Percentiles rank a stretch among this genome's conserved stretches.
Conservation (phyloP, 2,113 vertebrate genomes). For the Camelus bactrianus region DNA sequence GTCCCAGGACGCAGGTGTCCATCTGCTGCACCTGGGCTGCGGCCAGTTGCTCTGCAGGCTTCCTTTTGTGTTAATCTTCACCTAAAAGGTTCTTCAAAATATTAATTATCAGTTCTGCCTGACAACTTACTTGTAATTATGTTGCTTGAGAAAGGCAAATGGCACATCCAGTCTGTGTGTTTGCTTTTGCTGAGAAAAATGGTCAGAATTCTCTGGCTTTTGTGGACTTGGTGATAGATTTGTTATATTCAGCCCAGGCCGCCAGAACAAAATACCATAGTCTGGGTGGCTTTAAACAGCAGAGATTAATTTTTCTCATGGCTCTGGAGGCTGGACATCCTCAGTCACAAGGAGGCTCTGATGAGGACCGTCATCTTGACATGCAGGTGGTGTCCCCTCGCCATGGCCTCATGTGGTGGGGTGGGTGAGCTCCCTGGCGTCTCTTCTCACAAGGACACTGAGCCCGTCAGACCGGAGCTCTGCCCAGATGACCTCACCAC, state of each 20-base stretch:
- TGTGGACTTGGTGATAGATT: not conserved
- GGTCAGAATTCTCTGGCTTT: not conserved
- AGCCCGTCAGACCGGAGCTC: not conserved
- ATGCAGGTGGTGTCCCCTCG: accelerated
- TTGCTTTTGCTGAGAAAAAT: not conserved
- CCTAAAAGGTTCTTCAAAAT: not conserved
- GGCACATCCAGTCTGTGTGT: not conserved
- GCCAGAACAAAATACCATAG: not conserved
- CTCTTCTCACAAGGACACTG: not conserved
- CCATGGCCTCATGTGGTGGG: not conserved
- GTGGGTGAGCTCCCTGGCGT: not conserved
- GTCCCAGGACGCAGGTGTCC: accelerated
- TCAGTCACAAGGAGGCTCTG: accelerated
- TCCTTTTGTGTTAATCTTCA: not conserved
- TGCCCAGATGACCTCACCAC: not conserved
- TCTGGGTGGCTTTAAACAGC: no score
- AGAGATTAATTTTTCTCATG: not conserved
- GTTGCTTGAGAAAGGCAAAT: not conserved
- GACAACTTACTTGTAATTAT: not conserved
- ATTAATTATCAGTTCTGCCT: not conserved
- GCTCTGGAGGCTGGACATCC: not conserved
- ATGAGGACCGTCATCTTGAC: not conserved
- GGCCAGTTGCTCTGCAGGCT: not conserved
- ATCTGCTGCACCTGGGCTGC: not conserved
- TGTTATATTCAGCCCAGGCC: not conserved